These are phyloP conservation scores for Mirounga angustirostris DNA, from an alignment of 2,113 vertebrate species.

Conservation along the genomic window DNA sequence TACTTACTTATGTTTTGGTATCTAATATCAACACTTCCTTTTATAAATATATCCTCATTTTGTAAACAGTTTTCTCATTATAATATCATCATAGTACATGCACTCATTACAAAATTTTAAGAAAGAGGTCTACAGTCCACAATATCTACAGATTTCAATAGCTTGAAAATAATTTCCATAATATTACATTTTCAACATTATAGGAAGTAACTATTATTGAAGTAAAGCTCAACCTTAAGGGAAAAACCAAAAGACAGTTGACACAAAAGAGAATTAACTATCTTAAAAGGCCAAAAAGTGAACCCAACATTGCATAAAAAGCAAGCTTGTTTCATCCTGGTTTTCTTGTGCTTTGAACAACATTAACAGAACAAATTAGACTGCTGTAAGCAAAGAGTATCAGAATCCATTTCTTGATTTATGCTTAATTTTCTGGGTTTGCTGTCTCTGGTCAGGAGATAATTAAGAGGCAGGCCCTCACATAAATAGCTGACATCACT, in stretches of 20 bases:
- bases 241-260: neutral
- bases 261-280: neutral
- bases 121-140: neutral
- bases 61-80: neutral
- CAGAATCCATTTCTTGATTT: rapidly evolving
- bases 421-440: rapidly evolving
- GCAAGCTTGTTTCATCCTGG: rapidly evolving
- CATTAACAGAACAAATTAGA: rapidly evolving
- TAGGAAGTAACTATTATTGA: neutral
- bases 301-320: rapidly evolving
- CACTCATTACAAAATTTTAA: constrained; percentile 16
- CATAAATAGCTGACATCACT: rapidly evolving
- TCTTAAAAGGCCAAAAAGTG: neutral
- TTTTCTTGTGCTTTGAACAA: neutral
- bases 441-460: neutral
- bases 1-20: neutral
- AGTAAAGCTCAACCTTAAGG: neutral
- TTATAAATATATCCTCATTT: neutral
- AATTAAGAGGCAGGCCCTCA: rapidly evolving
- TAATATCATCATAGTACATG: neutral
- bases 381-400: rapidly evolving
- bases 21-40: neutral
- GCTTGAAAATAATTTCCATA: neutral
- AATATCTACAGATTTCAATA: neutral
- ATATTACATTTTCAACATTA: neutral